Base-by-base conservation (phyloP, 2,888 invertebrate genomes). In the Rhamphomyia laevipes region DNA sequence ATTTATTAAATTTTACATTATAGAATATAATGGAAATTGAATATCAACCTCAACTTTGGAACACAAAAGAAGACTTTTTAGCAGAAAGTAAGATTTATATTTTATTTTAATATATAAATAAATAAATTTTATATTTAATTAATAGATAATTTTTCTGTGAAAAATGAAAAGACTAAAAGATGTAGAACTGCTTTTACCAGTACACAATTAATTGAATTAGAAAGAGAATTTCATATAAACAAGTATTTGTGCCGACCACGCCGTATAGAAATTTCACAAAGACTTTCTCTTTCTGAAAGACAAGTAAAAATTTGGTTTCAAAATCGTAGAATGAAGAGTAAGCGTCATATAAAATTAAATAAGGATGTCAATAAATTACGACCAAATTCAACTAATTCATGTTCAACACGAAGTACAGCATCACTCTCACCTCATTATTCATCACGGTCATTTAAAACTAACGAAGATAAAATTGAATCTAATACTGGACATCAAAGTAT, bases 151-250 rank as follows among this genome's bases (percentile, higher is more conserved):
- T 27, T 27, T 27, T 9, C 23, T 7, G 23, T 9, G 7, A 27
- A 4, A 9, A 27, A 27, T 27, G 23, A 27, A 7, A 27, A 27
- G 9, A 27, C 7, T 7, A 27, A 27, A 7, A 27, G 23, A 7
- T 27, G 23, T 27, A 78, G 96, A 57, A 95, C 95, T 47, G 94
- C 94, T 21, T 96, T 94, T 74, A 94, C 94, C 49, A 82, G 94
- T 67, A 87, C 88, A 73, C 95, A 96, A 76, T 90, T 94, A 62
- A 77, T 94, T 67, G 93, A 94, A 72, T 76, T 95, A 60, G 94
- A 95, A 70, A 91, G 91, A 66, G 94, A 95, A 74, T 95, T 95
- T 71, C 92, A 93, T 70, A 91, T 85, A 75, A 94, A 94, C 74
- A 81, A 90, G 66, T 95, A 96, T 73, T 76, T 96, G 64, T 91